Evolutionary conservation across 2,113 vertebrate genomes (phyloP).

Genomic region (Gallinago undulata): DNA sequence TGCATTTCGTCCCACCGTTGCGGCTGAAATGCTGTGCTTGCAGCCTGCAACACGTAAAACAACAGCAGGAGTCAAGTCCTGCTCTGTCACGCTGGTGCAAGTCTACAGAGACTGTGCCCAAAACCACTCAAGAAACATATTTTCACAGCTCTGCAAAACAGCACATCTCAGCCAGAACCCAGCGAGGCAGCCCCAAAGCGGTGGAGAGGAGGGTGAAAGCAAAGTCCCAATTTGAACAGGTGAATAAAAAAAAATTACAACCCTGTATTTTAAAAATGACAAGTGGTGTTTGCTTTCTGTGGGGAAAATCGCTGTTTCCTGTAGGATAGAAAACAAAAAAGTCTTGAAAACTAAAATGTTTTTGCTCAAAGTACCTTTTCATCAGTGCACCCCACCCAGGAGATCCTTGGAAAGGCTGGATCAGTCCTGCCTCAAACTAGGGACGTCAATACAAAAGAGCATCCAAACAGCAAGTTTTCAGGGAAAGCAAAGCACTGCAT

Average conservation of each 20-base stretch:
- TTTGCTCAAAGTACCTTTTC: not conserved
- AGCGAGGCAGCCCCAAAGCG: not conserved
- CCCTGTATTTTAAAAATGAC: not conserved
- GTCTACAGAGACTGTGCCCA: rapidly evolving
- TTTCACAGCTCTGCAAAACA: not conserved
- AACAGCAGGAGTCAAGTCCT: not conserved
- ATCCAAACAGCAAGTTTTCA: not conserved
- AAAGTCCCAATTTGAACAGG: not conserved
- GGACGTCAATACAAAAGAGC: not conserved
- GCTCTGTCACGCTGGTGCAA: not conserved
- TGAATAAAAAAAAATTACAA: not conserved
- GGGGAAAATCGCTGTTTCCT: not conserved
- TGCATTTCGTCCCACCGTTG: not conserved
- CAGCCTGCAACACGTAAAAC: not conserved
- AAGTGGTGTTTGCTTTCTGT: not conserved
- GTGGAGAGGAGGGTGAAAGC: not conserved
- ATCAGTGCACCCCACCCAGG: not conserved
- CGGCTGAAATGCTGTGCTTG: not conserved
- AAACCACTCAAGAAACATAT: not conserved
- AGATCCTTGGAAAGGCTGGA: not conserved
- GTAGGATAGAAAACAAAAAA: not conserved
- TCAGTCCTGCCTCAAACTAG: not conserved
- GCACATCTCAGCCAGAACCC: not conserved
- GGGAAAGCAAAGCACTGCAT: not conserved
- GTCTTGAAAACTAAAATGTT: not conserved